phyloP scores from a whole-genome alignment of 2,797 vertebrate species.

The Chromis chromis region DNA sequence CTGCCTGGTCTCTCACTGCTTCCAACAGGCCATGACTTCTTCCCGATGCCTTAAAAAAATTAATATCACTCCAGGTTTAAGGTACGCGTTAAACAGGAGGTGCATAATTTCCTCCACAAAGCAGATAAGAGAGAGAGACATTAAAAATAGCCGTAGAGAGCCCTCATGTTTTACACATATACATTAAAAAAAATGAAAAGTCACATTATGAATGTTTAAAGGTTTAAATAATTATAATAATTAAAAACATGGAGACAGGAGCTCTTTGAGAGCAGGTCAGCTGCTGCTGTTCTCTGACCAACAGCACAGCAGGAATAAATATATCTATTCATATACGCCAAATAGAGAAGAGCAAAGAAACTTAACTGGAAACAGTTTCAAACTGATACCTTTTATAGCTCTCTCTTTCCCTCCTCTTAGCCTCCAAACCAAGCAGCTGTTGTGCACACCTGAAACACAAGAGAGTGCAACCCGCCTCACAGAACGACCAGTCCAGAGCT shows the following conservation, averaged over 20 bases:
- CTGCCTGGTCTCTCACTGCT: constrained; percentile 35
- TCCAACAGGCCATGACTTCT: constrained; percentile 58
- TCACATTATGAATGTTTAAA: constrained; percentile 84
- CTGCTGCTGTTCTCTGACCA: constrained; percentile 78
- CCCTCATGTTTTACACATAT: constrained; percentile 82
- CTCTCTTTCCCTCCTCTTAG: constrained; percentile 46
- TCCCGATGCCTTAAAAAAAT: constrained; percentile 56
- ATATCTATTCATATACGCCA: constrained; percentile 76
- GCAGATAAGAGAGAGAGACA: constrained; percentile 47
- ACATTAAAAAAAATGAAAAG: constrained; percentile 50
- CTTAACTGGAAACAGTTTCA: constrained; percentile 73
- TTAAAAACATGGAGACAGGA: constrained; percentile 79
- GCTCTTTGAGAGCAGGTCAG: constrained; percentile 87
- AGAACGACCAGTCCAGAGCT: constrained; percentile 47
- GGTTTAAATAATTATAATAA: constrained; percentile 85
- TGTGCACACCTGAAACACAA: constrained; percentile 56
- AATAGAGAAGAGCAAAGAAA: constrained; percentile 68
- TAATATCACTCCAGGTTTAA: constrained; percentile 31
- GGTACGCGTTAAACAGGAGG: constrained; percentile 39
- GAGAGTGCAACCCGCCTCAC: constrained; percentile 28
- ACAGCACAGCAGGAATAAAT: constrained; percentile 85
- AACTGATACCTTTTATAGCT: constrained; percentile 68
- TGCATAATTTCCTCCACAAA: constrained; percentile 49
- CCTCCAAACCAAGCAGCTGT: constrained; percentile 62
- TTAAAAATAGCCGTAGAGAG: constrained; percentile 73